Evolutionary conservation across 30 jellyfish, hydroid and myxozoan genomes (phyloP), one percentile per base, ranked within the genome.

Genomic region (Mastigias papua): DNA sequence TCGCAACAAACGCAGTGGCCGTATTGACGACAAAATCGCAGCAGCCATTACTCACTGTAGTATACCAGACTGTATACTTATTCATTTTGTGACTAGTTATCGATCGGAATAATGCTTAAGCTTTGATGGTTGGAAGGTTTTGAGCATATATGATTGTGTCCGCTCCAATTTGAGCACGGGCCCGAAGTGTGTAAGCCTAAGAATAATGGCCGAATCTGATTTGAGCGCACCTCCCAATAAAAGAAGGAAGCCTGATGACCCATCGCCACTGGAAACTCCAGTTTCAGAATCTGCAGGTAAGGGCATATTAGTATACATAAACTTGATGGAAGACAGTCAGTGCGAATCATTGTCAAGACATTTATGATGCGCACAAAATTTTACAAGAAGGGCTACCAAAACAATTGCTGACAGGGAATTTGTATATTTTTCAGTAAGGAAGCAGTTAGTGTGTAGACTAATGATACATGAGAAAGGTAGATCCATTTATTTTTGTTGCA

Each of bases 151-250:
- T 80, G 90, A 66, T 35, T 80, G 81, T 80, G 90, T 62, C 81
- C 70, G 69, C 73, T 80, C 82, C 73, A 60, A 80, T n/a, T 54
- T 80, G 90, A 80, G 69, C 82, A 62, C 90, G 81, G 81, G 73
- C 70, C 65, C 76, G 62, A 22, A 51, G 51, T 20, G 74, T 29
- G 54, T 58, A 76, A 50, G 86, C 86, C 70, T 8, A 73, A 63
- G 74, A 17, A 27, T 75, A 80, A 94, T 94, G 95, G 94, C 97
- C 83, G 99, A 94, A 82, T 80, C 97, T 70, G 99, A 94, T 84
- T 83, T 90, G 88, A 85, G 62, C 82, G 97, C 98, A 10, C 99
- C 99, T 61, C 99, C 99, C 28, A 74, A 61, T 68, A 94, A 94
- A 82, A 80, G 97, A 81, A 74, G 94, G 74, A 94, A 95, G 84